phyloP scores from a whole-genome alignment of 2,797 vertebrate species.

The Setipinna tenuifilis region DNA sequence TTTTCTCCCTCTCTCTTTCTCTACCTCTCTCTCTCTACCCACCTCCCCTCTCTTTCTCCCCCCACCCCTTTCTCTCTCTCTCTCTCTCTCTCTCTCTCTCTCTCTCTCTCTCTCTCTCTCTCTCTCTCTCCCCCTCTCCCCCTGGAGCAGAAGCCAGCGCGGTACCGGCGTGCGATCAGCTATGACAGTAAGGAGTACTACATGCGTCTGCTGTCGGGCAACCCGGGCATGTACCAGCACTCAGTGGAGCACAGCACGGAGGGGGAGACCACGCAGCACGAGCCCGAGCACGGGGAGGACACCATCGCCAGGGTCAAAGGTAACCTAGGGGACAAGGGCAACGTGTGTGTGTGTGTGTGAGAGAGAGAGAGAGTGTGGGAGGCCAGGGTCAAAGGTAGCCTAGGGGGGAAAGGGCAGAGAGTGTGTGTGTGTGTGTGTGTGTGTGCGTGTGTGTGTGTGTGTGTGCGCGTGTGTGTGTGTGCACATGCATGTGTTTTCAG shows the following conservation, averaged over 20 bases:
- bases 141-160: slow-evolving; percentile 84
- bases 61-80: not conserved
- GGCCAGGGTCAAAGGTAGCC: slow-evolving; percentile 93
- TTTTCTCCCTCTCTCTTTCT: slow-evolving; percentile 22
- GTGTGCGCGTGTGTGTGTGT: slow-evolving; percentile 14
- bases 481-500: not conserved
- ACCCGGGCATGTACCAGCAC: slow-evolving; percentile 91
- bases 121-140: not conserved
- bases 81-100: not conserved
- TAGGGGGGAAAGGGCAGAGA: too few species aligned
- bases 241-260: slow-evolving; percentile 92
- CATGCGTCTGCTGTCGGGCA: slow-evolving; percentile 91
- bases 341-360: not conserved
- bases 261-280: slow-evolving; percentile 89
- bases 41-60: not conserved
- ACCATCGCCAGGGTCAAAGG: slow-evolving; percentile 98
- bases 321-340: slow-evolving; percentile 58
- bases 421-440: not conserved
- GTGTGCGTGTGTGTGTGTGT: not conserved
- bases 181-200: slow-evolving; percentile 99
- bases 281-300: slow-evolving; percentile 95
- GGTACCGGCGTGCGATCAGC: slow-evolving; percentile 93
- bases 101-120: slow-evolving; percentile 9
- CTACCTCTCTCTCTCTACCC: not conserved
- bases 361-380: too few species aligned